These are phyloP conservation scores for Melipona bicolor DNA, from an alignment of 2,888 invertebrate species.

Conservation along the genomic window DNA sequence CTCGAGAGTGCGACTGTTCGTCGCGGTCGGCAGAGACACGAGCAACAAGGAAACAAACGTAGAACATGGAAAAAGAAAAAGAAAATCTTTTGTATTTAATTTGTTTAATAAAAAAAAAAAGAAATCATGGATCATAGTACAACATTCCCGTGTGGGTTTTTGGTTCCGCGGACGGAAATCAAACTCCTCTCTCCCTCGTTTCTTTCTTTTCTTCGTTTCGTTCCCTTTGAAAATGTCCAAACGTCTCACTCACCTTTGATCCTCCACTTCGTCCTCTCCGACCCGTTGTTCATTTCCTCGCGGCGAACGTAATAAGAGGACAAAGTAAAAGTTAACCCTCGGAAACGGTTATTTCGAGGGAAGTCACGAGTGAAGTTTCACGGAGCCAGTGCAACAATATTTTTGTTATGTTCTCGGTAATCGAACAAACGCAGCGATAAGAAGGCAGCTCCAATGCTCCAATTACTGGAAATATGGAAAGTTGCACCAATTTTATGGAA, in stretches of 20 bases:
- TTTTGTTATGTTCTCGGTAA: background rate
- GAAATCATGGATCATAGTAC: slow-evolving; percentile 82
- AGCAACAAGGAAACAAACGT: slow-evolving; percentile 41
- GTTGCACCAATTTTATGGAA: no score
- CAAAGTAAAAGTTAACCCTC: background rate
- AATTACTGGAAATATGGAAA: no score
- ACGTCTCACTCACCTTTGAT: background rate
- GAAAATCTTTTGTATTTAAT: slow-evolving; percentile 82
- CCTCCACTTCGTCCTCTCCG: background rate
- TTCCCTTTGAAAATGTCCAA: background rate
- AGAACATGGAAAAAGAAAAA: slow-evolving; percentile 29
- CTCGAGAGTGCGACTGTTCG: slow-evolving; percentile 71
- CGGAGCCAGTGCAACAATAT: background rate
- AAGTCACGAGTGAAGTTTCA: background rate
- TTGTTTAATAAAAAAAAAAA: slow-evolving; percentile 83
- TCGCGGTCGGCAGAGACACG: slow-evolving; percentile 53
- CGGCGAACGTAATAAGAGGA: background rate
- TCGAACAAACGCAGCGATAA: background rate
- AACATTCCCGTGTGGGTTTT: slow-evolving; percentile 68
- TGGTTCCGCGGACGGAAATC: slow-evolving; percentile 15
- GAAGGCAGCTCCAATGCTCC: no score
- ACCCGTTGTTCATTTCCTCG: slow-evolving; percentile 18
- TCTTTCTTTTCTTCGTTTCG: background rate
- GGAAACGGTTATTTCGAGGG: no score
- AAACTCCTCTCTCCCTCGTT: background rate